A percentile compares a stretch with the other conserved stretches of the same genome.
Conservation (phyloP, 2,888 invertebrate genomes). For the Archaeoteleia sp. region DNA sequence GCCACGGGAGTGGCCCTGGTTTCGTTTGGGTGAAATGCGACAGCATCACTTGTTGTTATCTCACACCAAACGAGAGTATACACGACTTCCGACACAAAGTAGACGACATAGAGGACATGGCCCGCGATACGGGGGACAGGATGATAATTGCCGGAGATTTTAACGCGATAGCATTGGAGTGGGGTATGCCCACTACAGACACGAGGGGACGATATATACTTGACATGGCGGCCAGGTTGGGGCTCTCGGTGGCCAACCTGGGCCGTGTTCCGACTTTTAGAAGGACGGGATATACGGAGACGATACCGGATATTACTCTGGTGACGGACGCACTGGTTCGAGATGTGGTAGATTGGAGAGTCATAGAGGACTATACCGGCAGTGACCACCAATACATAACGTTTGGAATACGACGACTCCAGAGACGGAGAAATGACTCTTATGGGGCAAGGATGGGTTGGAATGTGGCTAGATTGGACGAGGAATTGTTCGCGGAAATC, state of each 20-base stretch:
- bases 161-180: constrained; percentile 47
- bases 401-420: no score
- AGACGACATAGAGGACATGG: constrained; percentile 17
- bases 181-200: constrained; percentile 53
- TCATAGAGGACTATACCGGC: no score
- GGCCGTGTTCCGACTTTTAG: neutral
- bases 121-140: constrained; percentile 21
- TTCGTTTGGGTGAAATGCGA: constrained; percentile 35
- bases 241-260: neutral
- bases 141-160: constrained; percentile 33
- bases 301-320: no score
- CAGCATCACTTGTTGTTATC: no score
- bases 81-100: constrained; percentile 10
- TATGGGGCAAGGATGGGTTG: no score
- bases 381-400: no score
- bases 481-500: no score
- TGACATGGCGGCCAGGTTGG: constrained; percentile 52
- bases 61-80: no score
- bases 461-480: no score
- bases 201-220: constrained; percentile 50
- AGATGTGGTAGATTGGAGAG: no score
- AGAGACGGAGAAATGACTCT: no score
- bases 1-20: constrained; percentile 21
- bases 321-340: constrained; percentile 2
- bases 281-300: neutral